Evolutionary conservation across 2,888 invertebrate species (phyloP), one percentile per base, ranked within the genome.

Genomic region (Caenorhabditis virilis): DNA sequence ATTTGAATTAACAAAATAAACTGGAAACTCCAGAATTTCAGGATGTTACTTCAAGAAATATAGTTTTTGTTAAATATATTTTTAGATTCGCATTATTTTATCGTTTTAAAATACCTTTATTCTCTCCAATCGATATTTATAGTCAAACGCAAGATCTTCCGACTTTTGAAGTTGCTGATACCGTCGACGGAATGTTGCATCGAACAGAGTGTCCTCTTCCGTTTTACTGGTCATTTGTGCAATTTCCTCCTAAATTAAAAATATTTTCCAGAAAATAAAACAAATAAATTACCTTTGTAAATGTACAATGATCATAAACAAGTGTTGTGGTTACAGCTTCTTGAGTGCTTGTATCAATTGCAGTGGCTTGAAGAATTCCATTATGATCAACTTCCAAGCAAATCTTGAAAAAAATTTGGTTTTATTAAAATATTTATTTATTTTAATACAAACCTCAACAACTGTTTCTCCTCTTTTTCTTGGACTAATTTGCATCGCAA

Each of bases 341-440:
- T 42, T 65, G 42, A 1, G 59, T 48, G 6, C 52, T 49, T 2
- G 43, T 25, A 39, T 65, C 59, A 13, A 52, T 16, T 1, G 65
- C 65, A 3, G 65, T 65, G 1, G 55, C 65, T 49, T 65, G 65
- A 15, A 65, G 49, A 18, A 65, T 65, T 26, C 65, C 65, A 23
- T 60, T 65, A 39, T 65, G 59, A 52, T 65, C 65, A 2, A 65
- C 56, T 35, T 59, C 59, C 16, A 65, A 22, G 18, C 26, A 20
- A n/a, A 48, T 38, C 22, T 43, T 9, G 11, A 26, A 43, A 20
- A n/a, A 41, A 7, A 41, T n/a, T n/a, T n/a, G n/a, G n/a, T n/a
- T n/a, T n/a, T n/a, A n/a, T n/a, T n/a, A n/a, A n/a, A n/a, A n/a
- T n/a, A n/a, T n/a, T n/a, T n/a, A n/a, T n/a, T n/a, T n/a, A n/a